Evolutionary conservation across 2,888 invertebrate species (phyloP), one percentile per base, ranked within the genome.

Genomic region (Clunio marinus): DNA sequence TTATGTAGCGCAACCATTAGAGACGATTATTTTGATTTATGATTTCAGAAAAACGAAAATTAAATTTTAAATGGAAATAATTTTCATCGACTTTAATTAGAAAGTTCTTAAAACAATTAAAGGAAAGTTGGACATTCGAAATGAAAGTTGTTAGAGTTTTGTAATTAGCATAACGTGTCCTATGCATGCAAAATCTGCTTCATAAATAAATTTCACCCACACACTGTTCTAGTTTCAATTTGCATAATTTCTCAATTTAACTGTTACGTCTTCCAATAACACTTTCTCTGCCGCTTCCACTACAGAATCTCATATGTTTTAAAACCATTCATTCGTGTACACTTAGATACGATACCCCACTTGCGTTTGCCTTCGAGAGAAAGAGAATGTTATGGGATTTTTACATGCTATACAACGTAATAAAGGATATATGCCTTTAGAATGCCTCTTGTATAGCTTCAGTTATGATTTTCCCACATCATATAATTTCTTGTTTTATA

Each of bases 181-280:
- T 51, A n/a, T 51, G 22, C 51, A 22, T 41, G 10, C 15, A 41
- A 51, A 51, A n/a, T n/a, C n/a, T 51, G 51, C n/a, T 51, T 51
- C n/a, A n/a, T n/a, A n/a, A 51, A 51, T 51, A 51, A 51, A 51
- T 51, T 51, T 51, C 51, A 22, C 51, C 51, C 51, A 51, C 51
- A 17, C 17, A 41, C 41, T 15, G 41, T n/a, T 22, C 20, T 45
- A 22, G 46, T 20, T 63, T 60, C 25, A 63, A 63, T 63, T 63
- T 63, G 63, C 63, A 63, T 63, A 63, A 63, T 63, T 63, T 63
- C 63, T 63, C 63, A 63, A 63, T 63, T 63, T 63, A 27, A 28
- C 46, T 35, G 27, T 58, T 28, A 58, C 58, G 25, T 41, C 63
- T 63, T 15, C 63, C 20, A 46, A 32, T 17, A 63, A 41, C 27